These are phyloP conservation scores for Drosophila borborema DNA, from an alignment of 2,888 invertebrate genomes.

Conservation along the genomic window DNA sequence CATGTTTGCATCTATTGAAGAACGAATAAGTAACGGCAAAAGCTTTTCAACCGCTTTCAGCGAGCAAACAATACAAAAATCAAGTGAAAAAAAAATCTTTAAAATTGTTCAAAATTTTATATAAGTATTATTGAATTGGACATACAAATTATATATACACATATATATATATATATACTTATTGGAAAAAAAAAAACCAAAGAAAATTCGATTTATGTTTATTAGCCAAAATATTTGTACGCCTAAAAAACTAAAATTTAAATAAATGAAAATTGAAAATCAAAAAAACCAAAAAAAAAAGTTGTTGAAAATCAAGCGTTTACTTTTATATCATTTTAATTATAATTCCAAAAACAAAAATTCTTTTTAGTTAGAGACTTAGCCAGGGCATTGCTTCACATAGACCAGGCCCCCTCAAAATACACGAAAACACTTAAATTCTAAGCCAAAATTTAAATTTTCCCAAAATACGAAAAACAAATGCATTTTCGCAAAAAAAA, in stretches of 20 bases:
- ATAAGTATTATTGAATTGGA: slow-evolving; percentile 69
- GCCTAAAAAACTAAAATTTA: slow-evolving; percentile 33
- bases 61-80: slow-evolving; percentile 35
- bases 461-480: slow-evolving; percentile 22
- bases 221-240: slow-evolving; percentile 71
- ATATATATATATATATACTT: slow-evolving; percentile 15
- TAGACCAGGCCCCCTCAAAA: slow-evolving; percentile 14
- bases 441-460: slow-evolving; percentile 15
- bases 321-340: slow-evolving; percentile 45
- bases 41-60: slow-evolving; percentile 59
- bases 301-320: slow-evolving; percentile 77
- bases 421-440: slow-evolving; percentile 33
- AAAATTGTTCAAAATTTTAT: slow-evolving; percentile 64
- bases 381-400: slow-evolving; percentile 31
- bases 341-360: slow-evolving; percentile 1
- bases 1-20: slow-evolving; percentile 37
- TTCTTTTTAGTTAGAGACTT: slow-evolving; percentile 23
- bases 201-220: slow-evolving; percentile 61
- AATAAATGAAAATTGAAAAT: slow-evolving; percentile 55
- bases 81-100: slow-evolving; percentile 25
- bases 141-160: slow-evolving; percentile 10
- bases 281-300: slow-evolving; percentile 41
- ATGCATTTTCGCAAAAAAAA: slow-evolving; percentile 54
- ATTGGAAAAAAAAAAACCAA: slow-evolving; percentile 30
- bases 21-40: slow-evolving; percentile 40